Evolutionary conservation across 2,113 vertebrate species (phyloP).

Genomic region (Brachypteracias leptosomus): DNA sequence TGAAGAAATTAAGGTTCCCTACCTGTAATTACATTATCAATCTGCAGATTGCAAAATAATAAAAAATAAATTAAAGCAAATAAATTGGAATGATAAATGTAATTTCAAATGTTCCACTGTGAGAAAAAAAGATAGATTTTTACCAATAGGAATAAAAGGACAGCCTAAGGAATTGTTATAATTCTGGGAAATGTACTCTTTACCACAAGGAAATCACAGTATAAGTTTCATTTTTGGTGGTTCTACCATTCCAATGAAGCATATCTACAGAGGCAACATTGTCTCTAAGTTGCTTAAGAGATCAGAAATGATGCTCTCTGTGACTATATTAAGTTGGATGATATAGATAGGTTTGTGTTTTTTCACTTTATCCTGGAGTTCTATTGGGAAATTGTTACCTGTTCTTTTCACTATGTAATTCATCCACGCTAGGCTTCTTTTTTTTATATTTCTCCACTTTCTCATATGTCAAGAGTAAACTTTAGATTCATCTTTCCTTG

Average conservation of each 20-base stretch:
- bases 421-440: neutral
- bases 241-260: neutral
- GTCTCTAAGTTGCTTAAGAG: neutral
- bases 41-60: neutral
- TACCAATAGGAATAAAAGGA: neutral
- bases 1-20: neutral
- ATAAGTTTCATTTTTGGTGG: neutral
- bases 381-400: neutral
- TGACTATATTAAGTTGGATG: neutral
- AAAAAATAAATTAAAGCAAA: neutral
- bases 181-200: neutral
- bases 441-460: neutral
- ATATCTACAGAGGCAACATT: neutral
- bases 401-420: neutral
- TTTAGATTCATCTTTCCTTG: neutral
- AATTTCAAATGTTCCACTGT: neutral
- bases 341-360: neutral
- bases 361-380: neutral
- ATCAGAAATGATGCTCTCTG: neutral
- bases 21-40: neutral
- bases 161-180: neutral
- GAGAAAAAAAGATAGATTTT: neutral
- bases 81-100: neutral
- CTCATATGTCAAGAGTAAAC: neutral
- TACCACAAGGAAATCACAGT: neutral